Base-by-base conservation (phyloP, 2,888 invertebrate genomes). In the Scrobipalpa costella region DNA sequence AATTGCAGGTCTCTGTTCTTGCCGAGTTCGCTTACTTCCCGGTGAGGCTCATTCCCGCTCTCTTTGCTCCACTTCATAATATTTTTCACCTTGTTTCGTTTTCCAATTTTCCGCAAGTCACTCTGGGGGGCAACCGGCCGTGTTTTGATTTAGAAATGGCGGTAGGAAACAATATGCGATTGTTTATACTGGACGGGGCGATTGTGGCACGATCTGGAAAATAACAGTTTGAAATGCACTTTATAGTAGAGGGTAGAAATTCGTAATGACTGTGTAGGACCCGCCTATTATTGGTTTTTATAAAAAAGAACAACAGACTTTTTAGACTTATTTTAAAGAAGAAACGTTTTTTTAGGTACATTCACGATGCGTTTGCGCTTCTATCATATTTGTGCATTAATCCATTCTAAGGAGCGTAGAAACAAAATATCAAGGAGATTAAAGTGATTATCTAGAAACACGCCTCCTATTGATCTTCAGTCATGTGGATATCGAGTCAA, bases 21-120 rank as follows among this genome's bases (percentile, higher is more conserved):
- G n/a, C 1, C 6, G 44, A n/a, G n/a, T 44, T n/a, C n/a, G 44
- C 44, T 44, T 9, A 15, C 5, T 44, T n/a, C 44, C 44, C 44
- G 57, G 38, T 44, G 58, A 58, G 44, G 6, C 44, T 50, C 50
- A 50, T 50, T 21, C 19, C 50, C 3, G 34, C 17, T 55, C 68
- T 69, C 27, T 55, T 7, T 55, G 67, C 77, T 83, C 80, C 86
- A 83, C 87, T 89, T 90, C 85, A 91, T 90, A 90, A 90, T 90
- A 91, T 90, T 90, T 90, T 91, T 90, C 90, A 91, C 90, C 90
- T 91, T 91, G 90, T 89, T 90, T 91, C 89, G 84, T 80, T 91
- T 90, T 91, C 90, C 90, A 91, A 91, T 91, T 90, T 91, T 86
- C 90, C 90, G 90, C 90, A 90, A 90, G 88, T 90, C 90, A 90